These are phyloP conservation scores for Oplegnathus fasciatus DNA, from an alignment of 2,113 vertebrate species.

Conservation along the genomic window DNA sequence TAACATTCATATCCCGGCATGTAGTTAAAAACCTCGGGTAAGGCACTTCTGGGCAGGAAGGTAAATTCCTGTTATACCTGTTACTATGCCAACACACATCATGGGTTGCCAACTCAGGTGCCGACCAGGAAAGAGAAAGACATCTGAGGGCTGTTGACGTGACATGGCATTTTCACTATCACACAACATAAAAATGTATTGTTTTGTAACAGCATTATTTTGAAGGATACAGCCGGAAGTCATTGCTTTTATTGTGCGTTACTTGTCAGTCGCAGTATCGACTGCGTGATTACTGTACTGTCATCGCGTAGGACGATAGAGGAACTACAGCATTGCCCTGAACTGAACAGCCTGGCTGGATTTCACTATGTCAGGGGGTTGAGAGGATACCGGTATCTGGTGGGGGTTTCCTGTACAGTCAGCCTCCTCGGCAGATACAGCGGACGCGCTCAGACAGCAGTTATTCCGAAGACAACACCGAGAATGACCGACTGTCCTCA, in stretches of 20 bases:
- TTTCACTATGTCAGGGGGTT: slow-evolving; percentile 7
- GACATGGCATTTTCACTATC: too few relatives aligned
- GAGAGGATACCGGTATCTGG: background rate
- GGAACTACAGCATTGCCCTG: background rate
- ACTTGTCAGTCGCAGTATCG: too few relatives aligned
- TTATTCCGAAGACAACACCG: background rate
- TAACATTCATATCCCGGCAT: too few relatives aligned
- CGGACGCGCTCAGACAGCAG: background rate
- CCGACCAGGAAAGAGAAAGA: too few relatives aligned
- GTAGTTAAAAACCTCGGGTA: too few relatives aligned
- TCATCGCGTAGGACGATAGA: background rate
- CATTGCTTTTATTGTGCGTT: background rate
- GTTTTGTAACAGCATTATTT: slow-evolving; percentile 39
- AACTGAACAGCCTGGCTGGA: background rate
- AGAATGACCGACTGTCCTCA: slow-evolving; percentile 77
- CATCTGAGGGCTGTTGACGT: too few relatives aligned
- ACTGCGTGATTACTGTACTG: background rate
- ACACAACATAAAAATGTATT: too few relatives aligned
- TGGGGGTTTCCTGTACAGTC: background rate
- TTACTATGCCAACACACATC: too few relatives aligned
- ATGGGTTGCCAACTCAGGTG: too few relatives aligned
- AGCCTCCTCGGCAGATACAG: accelerated
- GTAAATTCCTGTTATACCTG: too few relatives aligned
- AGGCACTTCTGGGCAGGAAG: too few relatives aligned
- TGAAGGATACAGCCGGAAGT: slow-evolving; percentile 35